Base-by-base conservation (phyloP, 2,888 invertebrate species). In the Biston stratarius region DNA sequence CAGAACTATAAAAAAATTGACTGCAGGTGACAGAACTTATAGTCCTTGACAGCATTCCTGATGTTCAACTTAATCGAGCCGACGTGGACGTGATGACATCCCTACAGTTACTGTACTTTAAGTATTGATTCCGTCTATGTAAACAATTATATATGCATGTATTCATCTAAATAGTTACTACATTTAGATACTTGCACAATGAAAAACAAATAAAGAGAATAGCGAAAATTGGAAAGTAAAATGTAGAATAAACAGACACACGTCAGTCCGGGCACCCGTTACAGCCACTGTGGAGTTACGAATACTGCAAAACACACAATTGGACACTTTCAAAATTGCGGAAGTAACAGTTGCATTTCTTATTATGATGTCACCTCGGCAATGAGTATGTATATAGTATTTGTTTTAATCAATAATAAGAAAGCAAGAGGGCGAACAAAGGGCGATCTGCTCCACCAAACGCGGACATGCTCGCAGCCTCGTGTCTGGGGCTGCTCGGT, bases 401-500 rank as follows among this genome's bases (percentile, higher is more conserved):
- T 75, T 72, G 75, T 72, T 72, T 83, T 75, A 79, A 82, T 82
- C 87, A 89, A 91, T 89, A 92, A 91, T 92, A 93, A 92, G 92
- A 92, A 93, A 92, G 91, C 92, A 91, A 91, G 81, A 84, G 87
- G 86, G 89, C 87, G 88, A 90, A 88, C 84, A 90, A 83, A 90
- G 90, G 38, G 87, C 88, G 85, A 84, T 88, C 85, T 83, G 91
- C 88, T 89, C 88, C 89, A 90, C 86, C 24, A 24, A 90, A 91
- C 91, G 91, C 89, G 87, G 82, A 86, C 93, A 93, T 93, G 93
- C 92, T 92, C 92, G 92, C 92, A 92, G 92, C 93, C 92, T 92
- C 92, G 93, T 92, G 80, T 90, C 92, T 93, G 86, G 92, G 93
- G 93, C 92, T 92, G 93, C 91, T 93, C 92, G 92, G 90, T 91